Base-by-base conservation (phyloP, 2,113 vertebrate genomes). In the Pachycephala philippinensis region DNA sequence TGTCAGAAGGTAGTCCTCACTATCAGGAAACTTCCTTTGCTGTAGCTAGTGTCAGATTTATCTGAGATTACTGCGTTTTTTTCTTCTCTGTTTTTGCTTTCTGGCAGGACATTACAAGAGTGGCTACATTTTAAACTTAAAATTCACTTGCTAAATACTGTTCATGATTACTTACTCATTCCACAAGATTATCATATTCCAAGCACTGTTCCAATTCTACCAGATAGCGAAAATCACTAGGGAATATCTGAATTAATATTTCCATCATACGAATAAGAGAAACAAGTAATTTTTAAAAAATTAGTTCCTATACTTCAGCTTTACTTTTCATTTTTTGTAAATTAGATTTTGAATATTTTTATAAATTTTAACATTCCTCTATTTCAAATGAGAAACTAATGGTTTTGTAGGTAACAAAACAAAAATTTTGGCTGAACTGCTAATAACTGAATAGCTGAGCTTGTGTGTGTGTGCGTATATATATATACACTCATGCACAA, bases 151-250 rank as follows among this genome's bases (percentile, higher is more conserved):
- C 53, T 91, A 77, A 91, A 91, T 54, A 77, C 52, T 74, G 42
- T 68, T 57, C 13, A 10, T 87, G 60, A 90, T 93, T 95, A 93
- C 54, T 86, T 23, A 80, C 89, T 93, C 93, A 47, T 92, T 88
- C 71, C 77, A 69, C 59, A 94, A 90, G 61, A 84, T 93, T 82
- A 66, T 82, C 47, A 70, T 64, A 49, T 22, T 91, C 79, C 83
- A 93, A 59, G 45, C 24, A 71, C 76, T 50, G 76, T 44, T 91
- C 85, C 75, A 78, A 83, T 89, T 96, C 86, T 87, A 93, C 72
- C 88, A 97, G 90, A 96, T 95, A 94, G n/a, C 39, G 54, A 68
- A 95, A 97, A 95, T 75, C 96, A 89, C 60, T 74, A 70, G 35
- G 27, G 85, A 93, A 87, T 89, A 89, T 54, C 66, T 63, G 92